phyloP scores from a whole-genome alignment of 35 echinoderm and acorn worm species.

The Lytechinus pictus region DNA sequence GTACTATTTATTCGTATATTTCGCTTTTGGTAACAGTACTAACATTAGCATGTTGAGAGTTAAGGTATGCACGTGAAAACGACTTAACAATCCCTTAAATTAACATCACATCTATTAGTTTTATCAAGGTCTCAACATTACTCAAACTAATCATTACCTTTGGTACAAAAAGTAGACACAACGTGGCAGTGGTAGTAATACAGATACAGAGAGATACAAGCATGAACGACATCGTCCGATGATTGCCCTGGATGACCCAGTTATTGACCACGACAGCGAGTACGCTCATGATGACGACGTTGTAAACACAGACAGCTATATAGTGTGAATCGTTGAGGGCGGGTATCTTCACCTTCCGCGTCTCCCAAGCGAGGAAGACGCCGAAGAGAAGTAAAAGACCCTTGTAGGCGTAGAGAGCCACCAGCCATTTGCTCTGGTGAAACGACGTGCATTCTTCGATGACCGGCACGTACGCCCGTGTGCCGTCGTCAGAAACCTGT shows the following conservation, averaged over 20 bases:
- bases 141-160: conserved; percentile 68
- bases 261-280: conserved; percentile 93
- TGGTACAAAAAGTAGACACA: conserved; percentile 96
- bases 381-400: conserved; percentile 93
- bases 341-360: conserved; percentile 95
- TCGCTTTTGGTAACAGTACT: too few species aligned
- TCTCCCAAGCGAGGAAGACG: conserved; percentile 95
- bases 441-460: conserved; percentile 83
- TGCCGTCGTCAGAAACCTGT: conserved; percentile 73
- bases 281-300: conserved; percentile 89
- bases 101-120: too few species aligned
- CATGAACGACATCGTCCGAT: conserved; percentile 81
- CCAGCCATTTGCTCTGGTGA: conserved; percentile 82
- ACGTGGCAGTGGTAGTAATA: conserved; percentile 86
- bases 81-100: too few species aligned
- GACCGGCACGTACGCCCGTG: conserved; percentile 73
- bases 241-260: conserved; percentile 73
- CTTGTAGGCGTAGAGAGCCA: conserved; percentile 88
- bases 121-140: too few species aligned
- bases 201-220: conserved; percentile 79
- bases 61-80: too few species aligned
- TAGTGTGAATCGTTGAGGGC: conserved; percentile 98
- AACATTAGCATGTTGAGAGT: too few species aligned
- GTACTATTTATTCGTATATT: too few species aligned
- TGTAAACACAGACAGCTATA: conserved; percentile 96